Evolutionary conservation across 2,797 vertebrate genomes (phyloP), one percentile per base, ranked within the genome.

Genomic region (Lepilemur ruficaudatus): DNA sequence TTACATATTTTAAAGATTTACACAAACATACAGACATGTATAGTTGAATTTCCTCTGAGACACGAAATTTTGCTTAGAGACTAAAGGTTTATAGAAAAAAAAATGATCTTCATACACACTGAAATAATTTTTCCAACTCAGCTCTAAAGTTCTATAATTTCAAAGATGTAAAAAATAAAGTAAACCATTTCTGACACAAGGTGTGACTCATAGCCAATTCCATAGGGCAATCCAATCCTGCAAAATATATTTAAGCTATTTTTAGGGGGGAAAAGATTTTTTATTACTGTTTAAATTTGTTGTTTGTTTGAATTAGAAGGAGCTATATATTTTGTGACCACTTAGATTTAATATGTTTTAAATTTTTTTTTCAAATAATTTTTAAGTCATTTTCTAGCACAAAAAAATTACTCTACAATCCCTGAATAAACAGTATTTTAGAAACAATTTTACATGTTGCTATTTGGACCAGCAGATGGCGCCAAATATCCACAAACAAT

Each of bases 401-500:
- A 88, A 38, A 73, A 63, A 63, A 70, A 79, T 41, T 35, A 86
- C 94, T 75, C 75, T 30, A 94, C 14, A 96, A 95, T 93, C 83
- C 63, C 30, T 87, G 85, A 89, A 70, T 1, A 61, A 0, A 63
- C 18, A 43, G 4, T 4, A 2, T 38, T 94, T 80, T 17, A 11
- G 41, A 84, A 50, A 59, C 70, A 88, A 72, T 91, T 87, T 55
- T 67, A 17, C 78, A 90, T 90, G 50, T 78, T 63, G n/a, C 7
- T 5, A 69, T 1, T 22, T 2, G 0, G 0, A 80, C 99, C 99
- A 99, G 98, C 78, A 99, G 99, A 99, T 99, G 99, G 99, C 98
- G 99, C 98, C 99, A 99, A 98, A 99, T 98, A 97, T 87, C 98
- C 99, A 99, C 22, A 22, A 59, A 99, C 98, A 97, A 80, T 76